Percentiles rank a stretch among this genome's conserved stretches.
Conservation (phyloP, 1,140 invertebrate genomes). For the Teleogryllus occipitalis region DNA sequence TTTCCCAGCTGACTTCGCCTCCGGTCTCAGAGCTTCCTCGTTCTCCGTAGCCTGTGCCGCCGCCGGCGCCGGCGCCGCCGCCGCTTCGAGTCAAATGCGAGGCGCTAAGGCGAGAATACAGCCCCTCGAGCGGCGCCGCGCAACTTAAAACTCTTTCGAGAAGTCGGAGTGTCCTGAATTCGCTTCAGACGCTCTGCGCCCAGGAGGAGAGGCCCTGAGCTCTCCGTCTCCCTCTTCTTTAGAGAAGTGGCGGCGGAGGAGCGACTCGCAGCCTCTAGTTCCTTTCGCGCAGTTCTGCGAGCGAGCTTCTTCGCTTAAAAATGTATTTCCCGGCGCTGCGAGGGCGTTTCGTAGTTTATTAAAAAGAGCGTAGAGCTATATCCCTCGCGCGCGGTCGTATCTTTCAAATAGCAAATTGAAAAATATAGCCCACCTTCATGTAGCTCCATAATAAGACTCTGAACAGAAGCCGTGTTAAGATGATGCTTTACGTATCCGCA, state of each 20-base stretch:
- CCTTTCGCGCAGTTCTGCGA: neutral
- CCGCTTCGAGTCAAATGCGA: neutral
- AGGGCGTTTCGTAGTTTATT: neutral
- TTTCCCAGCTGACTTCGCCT: neutral
- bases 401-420: too few relatives aligned
- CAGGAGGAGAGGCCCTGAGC: neutral
- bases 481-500: too few relatives aligned
- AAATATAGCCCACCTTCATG: too few relatives aligned
- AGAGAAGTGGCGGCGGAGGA: neutral
- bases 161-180: constrained; percentile 1
- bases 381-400: too few relatives aligned
- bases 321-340: neutral
- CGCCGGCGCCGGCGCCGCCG: too few relatives aligned
- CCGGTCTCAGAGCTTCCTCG: neutral
- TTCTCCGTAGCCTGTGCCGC: neutral
- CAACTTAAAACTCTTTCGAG: neutral
- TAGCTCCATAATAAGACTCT: too few relatives aligned
- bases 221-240: neutral
- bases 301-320: neutral
- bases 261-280: neutral
- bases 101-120: neutral
- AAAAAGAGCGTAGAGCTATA: neutral
- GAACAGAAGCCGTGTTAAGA: too few relatives aligned
- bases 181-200: neutral
- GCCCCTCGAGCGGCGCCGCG: neutral